These are phyloP conservation scores for Saccostrea glomerata DNA, from an alignment of 1,140 invertebrate genomes.

Conservation along the genomic window DNA sequence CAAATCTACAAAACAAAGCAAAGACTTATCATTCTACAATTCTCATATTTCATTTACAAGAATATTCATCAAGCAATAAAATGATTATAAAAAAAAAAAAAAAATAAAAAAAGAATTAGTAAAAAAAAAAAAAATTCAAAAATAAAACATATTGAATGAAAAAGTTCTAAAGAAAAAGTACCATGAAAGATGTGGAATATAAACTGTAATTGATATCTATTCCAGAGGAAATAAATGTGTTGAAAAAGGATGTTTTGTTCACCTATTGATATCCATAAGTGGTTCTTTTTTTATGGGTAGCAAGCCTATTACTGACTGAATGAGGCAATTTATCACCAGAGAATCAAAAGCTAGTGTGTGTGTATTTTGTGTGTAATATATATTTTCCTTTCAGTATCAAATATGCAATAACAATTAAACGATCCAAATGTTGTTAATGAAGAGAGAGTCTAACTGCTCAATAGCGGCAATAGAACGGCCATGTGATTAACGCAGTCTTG, in stretches of 20 bases:
- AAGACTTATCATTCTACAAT: too few relatives aligned
- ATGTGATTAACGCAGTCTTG: slow-evolving; percentile 6
- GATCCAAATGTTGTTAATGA: slow-evolving; percentile 14
- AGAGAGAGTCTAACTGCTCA: not conserved
- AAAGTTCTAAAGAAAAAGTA: too few relatives aligned
- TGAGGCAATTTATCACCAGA: slow-evolving; percentile 14
- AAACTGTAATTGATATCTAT: not conserved
- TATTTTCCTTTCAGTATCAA: slow-evolving; percentile 34
- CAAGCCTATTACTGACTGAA: not conserved
- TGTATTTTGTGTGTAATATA: slow-evolving; percentile 37
- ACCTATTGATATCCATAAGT: not conserved
- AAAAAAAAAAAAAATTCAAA: too few relatives aligned
- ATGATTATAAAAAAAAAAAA: too few relatives aligned
- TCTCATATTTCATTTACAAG: too few relatives aligned
- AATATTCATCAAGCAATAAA: too few relatives aligned
- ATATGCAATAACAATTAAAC: slow-evolving; percentile 30
- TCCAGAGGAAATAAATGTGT: not conserved
- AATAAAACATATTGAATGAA: too few relatives aligned
- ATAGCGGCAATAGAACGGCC: not conserved
- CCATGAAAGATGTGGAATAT: not conserved
- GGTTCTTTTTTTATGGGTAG: not conserved
- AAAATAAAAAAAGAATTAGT: too few relatives aligned
- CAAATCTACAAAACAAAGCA: slow-evolving; percentile 84
- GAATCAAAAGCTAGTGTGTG: slow-evolving; percentile 15
- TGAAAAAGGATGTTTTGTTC: not conserved